Base-by-base conservation (phyloP, 2,797 vertebrate species). In the Enteromius afrohamiltoni region DNA sequence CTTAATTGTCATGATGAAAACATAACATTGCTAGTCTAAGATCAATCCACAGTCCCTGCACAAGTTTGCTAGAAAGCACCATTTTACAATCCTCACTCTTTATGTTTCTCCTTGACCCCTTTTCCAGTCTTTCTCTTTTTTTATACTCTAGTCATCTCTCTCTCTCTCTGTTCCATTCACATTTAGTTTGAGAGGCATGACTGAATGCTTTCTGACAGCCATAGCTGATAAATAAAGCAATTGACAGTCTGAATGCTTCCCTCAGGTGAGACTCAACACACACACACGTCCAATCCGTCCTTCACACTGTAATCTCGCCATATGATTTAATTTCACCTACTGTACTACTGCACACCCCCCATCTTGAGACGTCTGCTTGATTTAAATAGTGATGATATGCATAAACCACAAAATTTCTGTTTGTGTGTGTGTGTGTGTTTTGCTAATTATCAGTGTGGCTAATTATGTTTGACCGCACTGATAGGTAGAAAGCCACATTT, bases 141-240 rank as follows among this genome's bases (percentile, higher is more conserved):
- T 64, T 16, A 40, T 76, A 40, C 67, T 49, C 26, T 21, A 19
- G 31, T 53, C 69, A 34, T 71, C 77, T 64, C 60, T 34, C 34
- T 19, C 40, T 73, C 73, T 34, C 47, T 40, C 60, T 9, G 6
- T 68, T 67, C 17, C 37, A 58, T 68, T 67, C 60, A 68, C 37
- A 69, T 69, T 68, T 69, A 58, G 34, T 60, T 23, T 17, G 53
- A 70, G 70, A 60, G 21, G 49, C 40, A 70, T 83, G 64, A 83
- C 82, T 67, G 37, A 45, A 81, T 73, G 69, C 69, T 34, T 62
- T 73, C 79, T 73, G 79, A 73, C 79, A 81, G 42, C 69, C 79
- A 62, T 62, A 73, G 69, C 69, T 73, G 79, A 73, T 73, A 73
- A 73, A 81, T 81, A 81, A 81, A 73, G 68, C 53, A 31, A 81